Evolutionary conservation across 2,888 invertebrate genomes (phyloP).

Genomic region (Strigamia transsilvanica): DNA sequence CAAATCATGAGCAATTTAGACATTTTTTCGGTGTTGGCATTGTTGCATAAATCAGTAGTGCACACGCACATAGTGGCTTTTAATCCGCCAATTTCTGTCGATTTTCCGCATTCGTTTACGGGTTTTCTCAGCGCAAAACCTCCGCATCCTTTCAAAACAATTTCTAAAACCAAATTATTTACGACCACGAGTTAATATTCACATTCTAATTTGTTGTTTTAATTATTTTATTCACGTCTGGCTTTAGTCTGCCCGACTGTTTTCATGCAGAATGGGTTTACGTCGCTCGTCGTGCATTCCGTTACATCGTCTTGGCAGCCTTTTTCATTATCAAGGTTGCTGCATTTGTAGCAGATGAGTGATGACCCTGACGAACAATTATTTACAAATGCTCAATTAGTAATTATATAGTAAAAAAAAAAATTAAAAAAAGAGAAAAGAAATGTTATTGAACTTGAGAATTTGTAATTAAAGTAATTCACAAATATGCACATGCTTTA

Average conservation of each 20-base stretch:
- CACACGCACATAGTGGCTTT: neutral
- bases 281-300: neutral
- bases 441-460: neutral
- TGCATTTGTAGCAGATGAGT: neutral
- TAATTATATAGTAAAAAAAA: neutral
- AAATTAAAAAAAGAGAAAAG: neutral
- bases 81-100: neutral
- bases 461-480: too few relatives aligned
- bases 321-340: neutral
- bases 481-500: neutral
- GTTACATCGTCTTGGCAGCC: neutral
- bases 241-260: neutral
- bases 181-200: too few relatives aligned
- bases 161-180: neutral
- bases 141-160: neutral
- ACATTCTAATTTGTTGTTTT: neutral
- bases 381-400: too few relatives aligned
- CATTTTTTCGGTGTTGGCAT: neutral
- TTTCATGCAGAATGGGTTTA: neutral
- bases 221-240: neutral
- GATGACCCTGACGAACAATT: neutral
- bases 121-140: neutral
- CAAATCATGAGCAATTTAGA: neutral
- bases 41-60: neutral
- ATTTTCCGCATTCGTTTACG: neutral